phyloP scores from a whole-genome alignment of 2,888 invertebrate species.

The Tetranychus truncatus region DNA sequence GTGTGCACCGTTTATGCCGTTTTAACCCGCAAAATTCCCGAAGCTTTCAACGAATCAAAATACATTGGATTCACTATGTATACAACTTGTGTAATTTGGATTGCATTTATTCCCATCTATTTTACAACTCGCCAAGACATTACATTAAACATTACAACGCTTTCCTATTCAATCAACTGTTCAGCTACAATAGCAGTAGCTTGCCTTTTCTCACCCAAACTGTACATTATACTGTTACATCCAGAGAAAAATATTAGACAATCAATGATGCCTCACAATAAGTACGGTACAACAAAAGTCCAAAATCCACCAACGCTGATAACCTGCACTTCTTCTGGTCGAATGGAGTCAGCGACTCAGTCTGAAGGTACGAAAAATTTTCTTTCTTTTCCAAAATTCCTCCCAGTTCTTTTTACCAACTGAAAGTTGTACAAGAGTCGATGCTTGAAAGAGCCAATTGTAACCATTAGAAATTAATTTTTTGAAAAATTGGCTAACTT shows the following conservation, averaged over 20 bases:
- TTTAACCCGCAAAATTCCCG: constrained; percentile 36
- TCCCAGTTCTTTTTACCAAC: not conserved
- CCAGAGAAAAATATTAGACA: constrained; percentile 76
- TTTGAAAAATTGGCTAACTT: too few relatives aligned
- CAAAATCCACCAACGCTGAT: not conserved
- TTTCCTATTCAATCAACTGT: constrained; percentile 84
- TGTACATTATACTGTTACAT: constrained; percentile 69
- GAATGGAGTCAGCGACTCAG: constrained; percentile 20
- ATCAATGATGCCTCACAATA: constrained; percentile 26
- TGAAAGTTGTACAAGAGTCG: too few relatives aligned
- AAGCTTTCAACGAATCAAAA: constrained; percentile 37
- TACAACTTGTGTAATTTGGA: constrained; percentile 56
- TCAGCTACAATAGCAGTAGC: constrained; percentile 81
- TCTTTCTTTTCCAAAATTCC: not conserved
- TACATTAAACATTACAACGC: constrained; percentile 73
- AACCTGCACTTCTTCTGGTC: constrained; percentile 14
- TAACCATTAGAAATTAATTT: too few relatives aligned
- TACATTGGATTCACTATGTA: constrained; percentile 54
- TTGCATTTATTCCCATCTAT: constrained; percentile 42
- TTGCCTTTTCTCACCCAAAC: constrained; percentile 80
- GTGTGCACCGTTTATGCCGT: constrained; percentile 40
- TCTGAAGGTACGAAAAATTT: constrained; percentile 23
- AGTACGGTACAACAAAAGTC: not conserved
- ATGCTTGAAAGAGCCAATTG: too few relatives aligned
- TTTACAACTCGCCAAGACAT: constrained; percentile 39